Evolutionary conservation across 2,113 vertebrate genomes (phyloP).

Genomic region (Phoenicopterus ruber): DNA sequence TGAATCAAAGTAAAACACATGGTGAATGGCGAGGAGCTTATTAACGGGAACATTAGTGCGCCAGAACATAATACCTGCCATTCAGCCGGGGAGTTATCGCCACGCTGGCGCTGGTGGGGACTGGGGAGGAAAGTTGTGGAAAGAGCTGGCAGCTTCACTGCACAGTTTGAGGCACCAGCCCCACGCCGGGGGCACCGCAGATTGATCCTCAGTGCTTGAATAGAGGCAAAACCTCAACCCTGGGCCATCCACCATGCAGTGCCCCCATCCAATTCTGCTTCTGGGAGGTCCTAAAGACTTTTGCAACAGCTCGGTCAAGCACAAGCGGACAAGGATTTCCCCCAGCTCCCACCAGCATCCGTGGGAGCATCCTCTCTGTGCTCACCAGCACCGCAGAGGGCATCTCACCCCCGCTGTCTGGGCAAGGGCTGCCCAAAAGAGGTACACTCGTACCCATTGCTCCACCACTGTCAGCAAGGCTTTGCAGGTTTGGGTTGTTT

Average conservation of each 20-base stretch:
- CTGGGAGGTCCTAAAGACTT: neutral
- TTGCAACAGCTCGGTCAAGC: neutral
- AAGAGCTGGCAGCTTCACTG: neutral
- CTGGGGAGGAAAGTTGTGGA: neutral
- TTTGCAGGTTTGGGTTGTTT: neutral
- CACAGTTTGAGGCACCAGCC: neutral
- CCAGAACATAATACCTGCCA: slow-evolving; percentile 48
- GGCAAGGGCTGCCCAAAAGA: neutral
- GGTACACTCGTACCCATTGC: too few species aligned
- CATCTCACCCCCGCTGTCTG: neutral
- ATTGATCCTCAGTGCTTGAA: neutral
- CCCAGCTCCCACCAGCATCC: neutral
- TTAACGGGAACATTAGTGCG: slow-evolving; percentile 43
- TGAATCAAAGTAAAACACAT: slow-evolving; percentile 53
- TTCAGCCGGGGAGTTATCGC: neutral
- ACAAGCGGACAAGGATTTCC: neutral
- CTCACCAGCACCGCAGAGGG: neutral
- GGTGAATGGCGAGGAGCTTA: slow-evolving; percentile 46
- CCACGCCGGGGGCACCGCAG: neutral
- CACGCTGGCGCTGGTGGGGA: neutral
- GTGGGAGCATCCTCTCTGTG: neutral
- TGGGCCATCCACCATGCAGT: neutral
- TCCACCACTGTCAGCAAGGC: neutral
- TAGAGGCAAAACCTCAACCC: neutral
- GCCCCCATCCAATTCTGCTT: neutral